Percentiles rank a stretch among this genome's conserved stretches.
Conservation (phyloP, 2,113 vertebrate genomes). For the Carassius gibelio region DNA sequence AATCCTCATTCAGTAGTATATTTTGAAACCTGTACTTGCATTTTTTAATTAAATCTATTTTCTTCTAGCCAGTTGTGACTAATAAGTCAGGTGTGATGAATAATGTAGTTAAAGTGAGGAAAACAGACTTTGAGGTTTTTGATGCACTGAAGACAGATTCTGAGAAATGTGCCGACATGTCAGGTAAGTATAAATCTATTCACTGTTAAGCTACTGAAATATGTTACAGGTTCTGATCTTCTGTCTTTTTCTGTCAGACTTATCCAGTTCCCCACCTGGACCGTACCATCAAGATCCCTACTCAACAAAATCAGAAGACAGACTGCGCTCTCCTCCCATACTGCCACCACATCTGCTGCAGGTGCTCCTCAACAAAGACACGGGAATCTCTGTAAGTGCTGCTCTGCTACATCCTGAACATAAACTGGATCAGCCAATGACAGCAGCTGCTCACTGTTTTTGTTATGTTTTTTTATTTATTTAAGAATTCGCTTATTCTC, state of each 20-base stretch:
- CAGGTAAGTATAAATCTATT: conserved; percentile 73
- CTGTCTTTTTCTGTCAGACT: conserved; percentile 73
- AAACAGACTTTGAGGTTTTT: conserved; percentile 96
- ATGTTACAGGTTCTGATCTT: neutral
- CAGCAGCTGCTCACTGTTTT: neutral
- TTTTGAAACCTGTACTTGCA: neutral
- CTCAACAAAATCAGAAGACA: conserved; percentile 84
- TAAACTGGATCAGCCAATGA: neutral
- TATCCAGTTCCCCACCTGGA: conserved; percentile 94
- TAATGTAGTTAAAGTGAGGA: conserved; percentile 93
- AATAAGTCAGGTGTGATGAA: conserved; percentile 92
- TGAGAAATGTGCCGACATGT: conserved; percentile 86
- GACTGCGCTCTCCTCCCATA: conserved; percentile 87
- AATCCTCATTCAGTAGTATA: neutral
- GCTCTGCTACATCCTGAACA: neutral
- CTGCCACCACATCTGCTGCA: conserved; percentile 95
- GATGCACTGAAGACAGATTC: conserved; percentile 96
- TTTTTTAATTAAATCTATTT: conserved; percentile 37
- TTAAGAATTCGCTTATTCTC: too few species aligned
- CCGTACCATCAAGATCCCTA: conserved; percentile 94
- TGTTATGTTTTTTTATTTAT: too few species aligned
- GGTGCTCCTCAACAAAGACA: conserved; percentile 98
- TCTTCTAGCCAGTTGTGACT: conserved; percentile 82
- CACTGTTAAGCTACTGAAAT: neutral
- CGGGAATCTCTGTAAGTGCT: conserved; percentile 89